Percentiles rank a stretch among this genome's conserved stretches.
Conservation (phyloP, 2,888 invertebrate species). For the Meandrusa payeni region DNA sequence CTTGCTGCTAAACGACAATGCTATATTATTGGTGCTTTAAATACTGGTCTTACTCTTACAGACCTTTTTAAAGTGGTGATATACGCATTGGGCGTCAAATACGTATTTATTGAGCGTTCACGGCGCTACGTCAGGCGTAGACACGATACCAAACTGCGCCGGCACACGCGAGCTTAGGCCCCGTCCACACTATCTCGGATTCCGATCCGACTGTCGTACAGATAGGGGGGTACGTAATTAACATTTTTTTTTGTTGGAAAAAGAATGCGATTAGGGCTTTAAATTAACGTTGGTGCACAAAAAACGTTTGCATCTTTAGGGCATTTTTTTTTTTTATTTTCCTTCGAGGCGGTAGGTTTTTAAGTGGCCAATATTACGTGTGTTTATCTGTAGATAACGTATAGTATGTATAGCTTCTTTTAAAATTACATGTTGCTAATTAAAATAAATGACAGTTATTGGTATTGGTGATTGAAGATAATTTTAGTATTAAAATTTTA, state of each 20-base stretch:
- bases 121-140: constrained; percentile 43
- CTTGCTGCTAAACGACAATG: too few species aligned
- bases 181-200: constrained; percentile 31
- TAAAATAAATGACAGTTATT: too few species aligned
- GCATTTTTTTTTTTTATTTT: neutral
- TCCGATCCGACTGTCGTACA: constrained; percentile 29
- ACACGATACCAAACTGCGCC: constrained; percentile 47
- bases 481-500: too few species aligned
- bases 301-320: constrained; percentile 25
- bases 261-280: constrained; percentile 9
- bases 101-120: constrained; percentile 60
- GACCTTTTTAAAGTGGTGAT: constrained; percentile 30
- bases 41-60: constrained; percentile 33
- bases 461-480: too few species aligned
- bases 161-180: constrained; percentile 48
- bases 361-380: too few species aligned
- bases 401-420: too few species aligned
- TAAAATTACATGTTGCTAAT: too few species aligned
- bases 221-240: constrained; percentile 28
- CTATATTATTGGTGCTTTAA: too few species aligned
- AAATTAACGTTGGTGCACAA: neutral
- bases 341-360: too few species aligned
- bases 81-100: constrained; percentile 43
- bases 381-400: too few species aligned
- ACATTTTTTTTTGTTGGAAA: constrained; percentile 30